Evolutionary conservation across 2,888 invertebrate genomes (phyloP).

Genomic region (Therioaphis trifolii): DNA sequence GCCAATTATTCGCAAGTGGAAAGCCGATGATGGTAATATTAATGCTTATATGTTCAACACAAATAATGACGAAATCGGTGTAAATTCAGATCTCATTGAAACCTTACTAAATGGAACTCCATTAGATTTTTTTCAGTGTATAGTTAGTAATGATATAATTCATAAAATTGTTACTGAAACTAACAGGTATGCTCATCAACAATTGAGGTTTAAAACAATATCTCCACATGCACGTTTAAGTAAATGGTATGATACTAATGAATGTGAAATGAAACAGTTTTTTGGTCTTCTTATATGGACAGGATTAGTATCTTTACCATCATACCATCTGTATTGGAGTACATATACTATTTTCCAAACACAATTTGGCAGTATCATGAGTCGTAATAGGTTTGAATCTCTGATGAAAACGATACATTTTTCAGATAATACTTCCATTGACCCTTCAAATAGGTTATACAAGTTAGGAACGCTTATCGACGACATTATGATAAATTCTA

Average conservation of each 20-base stretch:
- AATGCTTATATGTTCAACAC: too few species aligned
- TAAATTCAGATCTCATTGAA: too few species aligned
- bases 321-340: too few species aligned
- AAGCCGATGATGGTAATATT: too few species aligned
- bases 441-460: background rate
- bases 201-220: background rate
- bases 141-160: too few species aligned
- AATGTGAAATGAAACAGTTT: background rate
- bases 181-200: too few species aligned
- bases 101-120: too few species aligned
- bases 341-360: background rate
- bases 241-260: slow-evolving; percentile 8
- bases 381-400: background rate
- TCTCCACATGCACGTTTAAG: background rate
- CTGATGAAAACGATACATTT: background rate
- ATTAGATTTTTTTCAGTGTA: too few species aligned
- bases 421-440: background rate
- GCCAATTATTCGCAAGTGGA: too few species aligned
- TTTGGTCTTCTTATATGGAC: background rate
- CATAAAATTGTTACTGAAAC: too few species aligned
- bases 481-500: background rate
- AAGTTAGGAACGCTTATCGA: background rate
- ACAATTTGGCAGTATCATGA: background rate
- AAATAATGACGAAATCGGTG: too few species aligned
- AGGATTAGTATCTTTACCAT: background rate